Base-by-base conservation (phyloP, 2,888 invertebrate genomes). In the Xestia rhomboidea region DNA sequence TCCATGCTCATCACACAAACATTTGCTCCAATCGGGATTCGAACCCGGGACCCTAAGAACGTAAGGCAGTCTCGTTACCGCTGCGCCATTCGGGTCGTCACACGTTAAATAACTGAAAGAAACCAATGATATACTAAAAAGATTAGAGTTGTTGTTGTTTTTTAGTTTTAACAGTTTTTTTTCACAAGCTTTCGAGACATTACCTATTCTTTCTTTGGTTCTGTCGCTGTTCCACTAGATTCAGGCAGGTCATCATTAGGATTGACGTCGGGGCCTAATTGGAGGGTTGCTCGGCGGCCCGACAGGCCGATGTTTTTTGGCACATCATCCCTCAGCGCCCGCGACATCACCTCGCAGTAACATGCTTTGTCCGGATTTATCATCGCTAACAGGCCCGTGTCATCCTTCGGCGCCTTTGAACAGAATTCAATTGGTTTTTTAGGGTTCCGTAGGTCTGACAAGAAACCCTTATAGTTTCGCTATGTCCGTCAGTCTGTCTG, bases 261-360 rank as follows among this genome's bases (percentile, higher is more conserved):
- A 30, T 68, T 21, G 21, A 51, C 68, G 30, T 79, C 78, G 18
- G 8, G 15, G 2, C 21, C 30, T 30, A 34, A 0, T n/a, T 57
- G 57, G n/a, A 77, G 76, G 8, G 68, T 24, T 10, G 67, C 81
- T 21, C 81, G 85, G 44, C 49, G 83, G 27, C 81, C 76, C 0
- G 84, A 27, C 71, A 91, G 72, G 30, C 91, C 91, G 5, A 93
- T 75, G 76, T 92, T 88, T 76, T 71, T 89, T 51, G 92, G 92
- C 1, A 93, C 72, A 72, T 93, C 81, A 4, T 92, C 89, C 0
- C 87, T 83, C 0, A 94, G 79, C 0, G 93, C 93, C 15, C 90
- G 89, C 0, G 93, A 93, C 21, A 91, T 83, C 21, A 92, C 84
- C 64, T 91, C 92, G 79, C 95, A 95, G 41, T 82, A 84, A 81